Evolutionary conservation across 1,140 invertebrate species (phyloP), one percentile per base, ranked within the genome.

Genomic region (Octopus sinensis): DNA sequence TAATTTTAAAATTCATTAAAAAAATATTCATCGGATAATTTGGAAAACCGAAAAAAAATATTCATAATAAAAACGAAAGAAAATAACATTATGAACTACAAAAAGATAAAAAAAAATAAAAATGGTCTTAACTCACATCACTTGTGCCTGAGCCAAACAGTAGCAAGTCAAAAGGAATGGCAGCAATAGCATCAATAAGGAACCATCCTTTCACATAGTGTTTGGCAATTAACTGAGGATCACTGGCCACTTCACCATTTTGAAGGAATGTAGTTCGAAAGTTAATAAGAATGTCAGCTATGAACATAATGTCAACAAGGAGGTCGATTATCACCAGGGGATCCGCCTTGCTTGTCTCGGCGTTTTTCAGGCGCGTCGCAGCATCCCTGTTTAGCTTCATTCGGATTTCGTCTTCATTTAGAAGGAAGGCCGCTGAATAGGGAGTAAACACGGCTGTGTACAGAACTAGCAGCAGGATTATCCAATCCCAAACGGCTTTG

Each of bases 381-480:
- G 87, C 81, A 80, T 88, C 87, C 76, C 85, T 84, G 79, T 91
- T 90, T 5, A 90, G 84, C 71, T 86, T 87, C 88, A 90, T 89
- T 43, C 84, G 83, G n/a, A 86, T 88, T 78, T 89, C 88, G 68
- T 88, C 88, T 84, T 98, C 96, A 88, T 96, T 96, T 82, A 99
- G 94, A 86, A 99, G 93, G 92, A 99, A 99, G 84, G 97, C 97
- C 80, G 97, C 97, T 30, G 97, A 96, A 91, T 99, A 99, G 5
- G 98, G 98, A 83, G 98, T 99, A 91, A 98, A 98, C 90, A 99
- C 98, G 83, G 98, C 98, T 80, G 98, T 99, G 91, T 99, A 99
- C 91, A 99, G 95, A 83, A 99, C 98, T 80, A 99, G 93, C 82
- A 99, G 92, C 71, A 99, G 93, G 86, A 99, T 97, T 87, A 99